Conservation (phyloP, 1,140 invertebrate species). For the Psilanteris sp. region DNA sequence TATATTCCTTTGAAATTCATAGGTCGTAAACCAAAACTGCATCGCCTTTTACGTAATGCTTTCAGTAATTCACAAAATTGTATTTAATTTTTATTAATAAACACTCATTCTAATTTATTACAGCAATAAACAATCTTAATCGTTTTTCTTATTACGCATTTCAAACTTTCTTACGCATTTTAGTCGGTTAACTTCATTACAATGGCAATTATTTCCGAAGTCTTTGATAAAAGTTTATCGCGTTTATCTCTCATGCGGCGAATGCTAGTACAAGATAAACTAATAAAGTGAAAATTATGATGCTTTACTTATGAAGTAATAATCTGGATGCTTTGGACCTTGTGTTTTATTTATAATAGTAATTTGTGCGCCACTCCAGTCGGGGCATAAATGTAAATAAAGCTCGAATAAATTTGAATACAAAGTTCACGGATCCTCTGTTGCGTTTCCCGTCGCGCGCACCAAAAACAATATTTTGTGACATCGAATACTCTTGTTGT, state of each 20-base stretch:
- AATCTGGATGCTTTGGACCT: constrained; percentile 24
- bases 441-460: constrained; percentile 6
- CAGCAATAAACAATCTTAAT: constrained; percentile 1
- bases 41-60: too few species aligned
- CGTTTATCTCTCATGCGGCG: constrained; percentile 20
- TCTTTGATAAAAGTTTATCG: constrained; percentile 46
- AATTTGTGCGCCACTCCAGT: constrained; percentile 23
- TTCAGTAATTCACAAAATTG: too few species aligned
- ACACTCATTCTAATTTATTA: constrained; percentile 16
- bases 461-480: constrained; percentile 37
- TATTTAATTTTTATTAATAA: too few species aligned
- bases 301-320: constrained; percentile 36
- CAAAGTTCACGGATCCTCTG: constrained; percentile 14
- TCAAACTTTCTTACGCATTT: constrained; percentile 31
- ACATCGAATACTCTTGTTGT: constrained; percentile 36
- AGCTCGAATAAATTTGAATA: constrained; percentile 44
- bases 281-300: constrained; percentile 50
- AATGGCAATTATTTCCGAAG: constrained; percentile 21
- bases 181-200: constrained; percentile 11
- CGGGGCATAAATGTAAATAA: constrained; percentile 43
- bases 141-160: constrained; percentile 7
- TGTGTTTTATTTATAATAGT: constrained; percentile 45
- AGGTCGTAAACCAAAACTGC: too few species aligned
- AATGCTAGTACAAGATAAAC: constrained; percentile 19
- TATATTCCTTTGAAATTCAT: too few species aligned